A percentile compares a stretch with the other conserved stretches of the same genome.
Conservation (phyloP, 2,888 invertebrate genomes). For the Noctua pronuba region DNA sequence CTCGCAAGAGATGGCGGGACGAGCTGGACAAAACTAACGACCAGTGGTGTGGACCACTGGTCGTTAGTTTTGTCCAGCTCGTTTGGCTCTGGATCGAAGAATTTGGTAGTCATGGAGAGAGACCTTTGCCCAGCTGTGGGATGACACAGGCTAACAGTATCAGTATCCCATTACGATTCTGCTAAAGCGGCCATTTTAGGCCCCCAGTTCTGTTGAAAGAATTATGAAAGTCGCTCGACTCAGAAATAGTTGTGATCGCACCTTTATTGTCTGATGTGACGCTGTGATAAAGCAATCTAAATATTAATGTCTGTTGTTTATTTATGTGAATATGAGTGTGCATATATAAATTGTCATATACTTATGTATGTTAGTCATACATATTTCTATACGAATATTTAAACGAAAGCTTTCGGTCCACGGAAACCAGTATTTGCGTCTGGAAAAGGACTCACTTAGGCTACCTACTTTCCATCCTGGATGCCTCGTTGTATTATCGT, state of each 20-base stretch:
- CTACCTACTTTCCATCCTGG: not conserved
- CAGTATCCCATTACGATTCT: too few species aligned
- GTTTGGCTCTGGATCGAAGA: too few species aligned
- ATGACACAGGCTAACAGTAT: too few species aligned
- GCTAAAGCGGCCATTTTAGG: too few species aligned
- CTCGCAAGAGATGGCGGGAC: too few species aligned
- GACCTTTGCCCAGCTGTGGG: too few species aligned
- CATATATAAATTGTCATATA: not conserved
- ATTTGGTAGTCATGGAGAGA: too few species aligned
- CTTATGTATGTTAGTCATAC: not conserved
- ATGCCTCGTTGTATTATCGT: not conserved
- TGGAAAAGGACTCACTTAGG: not conserved
- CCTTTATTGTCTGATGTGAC: slow-evolving; percentile 17
- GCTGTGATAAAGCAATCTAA: slow-evolving; percentile 38
- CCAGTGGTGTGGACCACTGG: too few species aligned
- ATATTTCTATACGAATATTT: not conserved
- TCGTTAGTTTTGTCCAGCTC: too few species aligned
- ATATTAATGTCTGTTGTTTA: slow-evolving; percentile 28
- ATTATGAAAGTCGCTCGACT: not conserved
- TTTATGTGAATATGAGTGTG: slow-evolving; percentile 3
- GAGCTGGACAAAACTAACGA: too few species aligned
- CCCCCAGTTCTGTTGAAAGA: too few species aligned
- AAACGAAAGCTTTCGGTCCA: not conserved
- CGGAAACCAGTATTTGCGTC: not conserved
- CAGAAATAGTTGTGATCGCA: not conserved